These are phyloP conservation scores for Catharus minimus DNA, from an alignment of 2,113 vertebrate genomes.

Conservation along the genomic window DNA sequence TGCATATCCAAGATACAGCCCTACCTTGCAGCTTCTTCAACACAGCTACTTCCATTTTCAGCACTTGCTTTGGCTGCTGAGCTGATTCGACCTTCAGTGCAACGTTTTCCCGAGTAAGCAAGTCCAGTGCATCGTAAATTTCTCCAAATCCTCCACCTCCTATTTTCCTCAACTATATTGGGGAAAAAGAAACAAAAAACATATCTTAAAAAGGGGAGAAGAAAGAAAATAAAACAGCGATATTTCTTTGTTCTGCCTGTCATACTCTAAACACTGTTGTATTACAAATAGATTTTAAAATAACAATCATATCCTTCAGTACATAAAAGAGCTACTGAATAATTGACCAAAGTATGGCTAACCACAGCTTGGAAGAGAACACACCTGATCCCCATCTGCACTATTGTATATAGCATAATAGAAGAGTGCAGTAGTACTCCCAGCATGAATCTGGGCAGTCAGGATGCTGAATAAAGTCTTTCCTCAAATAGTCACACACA, in stretches of 20 bases:
- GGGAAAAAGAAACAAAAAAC: background rate
- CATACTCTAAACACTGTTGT: background rate
- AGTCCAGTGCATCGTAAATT: slow-evolving; percentile 97
- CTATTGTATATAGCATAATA: background rate
- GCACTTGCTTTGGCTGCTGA: slow-evolving; percentile 97
- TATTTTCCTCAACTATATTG: slow-evolving; percentile 91
- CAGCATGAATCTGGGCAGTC: background rate
- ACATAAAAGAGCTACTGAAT: background rate
- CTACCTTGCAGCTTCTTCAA: slow-evolving; percentile 98
- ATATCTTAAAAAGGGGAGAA: background rate
- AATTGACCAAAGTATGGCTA: background rate
- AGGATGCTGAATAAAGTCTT: background rate
- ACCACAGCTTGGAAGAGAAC: background rate
- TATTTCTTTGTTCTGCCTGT: background rate
- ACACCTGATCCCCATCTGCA: background rate
- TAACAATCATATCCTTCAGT: background rate
- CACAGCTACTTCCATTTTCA: slow-evolving; percentile 99
- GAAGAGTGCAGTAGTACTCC: background rate
- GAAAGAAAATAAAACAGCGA: slow-evolving; percentile 19
- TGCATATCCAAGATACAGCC: background rate
- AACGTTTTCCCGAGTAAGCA: slow-evolving; percentile 90
- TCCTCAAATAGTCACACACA: background rate
- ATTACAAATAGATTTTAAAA: background rate
- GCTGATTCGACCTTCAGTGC: slow-evolving; percentile 98
- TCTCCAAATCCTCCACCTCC: slow-evolving; percentile 98